phyloP scores from a whole-genome alignment of 2,888 invertebrate species.

The Alviniconcha strummeri region DNA sequence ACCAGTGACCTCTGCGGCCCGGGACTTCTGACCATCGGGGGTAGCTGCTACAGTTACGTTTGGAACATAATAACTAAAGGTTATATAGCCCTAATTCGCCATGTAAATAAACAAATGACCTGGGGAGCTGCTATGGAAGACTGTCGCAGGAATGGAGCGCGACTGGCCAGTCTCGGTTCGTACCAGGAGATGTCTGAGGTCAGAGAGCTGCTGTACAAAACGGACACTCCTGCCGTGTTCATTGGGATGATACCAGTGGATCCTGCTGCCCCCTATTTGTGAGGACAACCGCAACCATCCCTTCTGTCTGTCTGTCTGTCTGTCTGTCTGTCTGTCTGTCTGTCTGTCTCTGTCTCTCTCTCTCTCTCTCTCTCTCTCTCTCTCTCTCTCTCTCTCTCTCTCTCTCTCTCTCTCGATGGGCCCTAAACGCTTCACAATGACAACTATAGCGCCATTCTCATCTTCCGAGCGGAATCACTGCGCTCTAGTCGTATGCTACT shows the following conservation, averaged over 20 bases:
- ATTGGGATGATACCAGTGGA: slow-evolving; percentile 10
- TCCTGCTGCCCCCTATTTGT: neutral
- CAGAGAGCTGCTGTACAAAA: neutral
- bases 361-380: neutral
- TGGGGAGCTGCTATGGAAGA: neutral
- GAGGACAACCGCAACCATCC: neutral
- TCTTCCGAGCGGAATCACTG: too few species aligned
- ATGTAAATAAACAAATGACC: neutral
- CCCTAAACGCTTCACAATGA: too few species aligned
- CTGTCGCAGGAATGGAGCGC: neutral
- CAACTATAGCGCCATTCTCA: too few species aligned
- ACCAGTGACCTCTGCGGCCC: neutral
- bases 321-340: slow-evolving; percentile 14
- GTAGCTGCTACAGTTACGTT: neutral
- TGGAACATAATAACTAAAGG: neutral
- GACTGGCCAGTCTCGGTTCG: slow-evolving; percentile 8
- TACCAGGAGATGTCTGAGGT: neutral
- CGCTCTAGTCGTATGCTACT: too few species aligned
- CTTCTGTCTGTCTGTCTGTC: neutral
- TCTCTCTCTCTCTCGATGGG: slow-evolving; percentile 1
- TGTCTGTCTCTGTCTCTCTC: slow-evolving; percentile 17
- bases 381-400: slow-evolving; percentile 15
- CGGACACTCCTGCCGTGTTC: neutral
- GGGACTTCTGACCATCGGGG: neutral
- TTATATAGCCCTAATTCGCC: neutral